Evolutionary conservation across 2,888 invertebrate species (phyloP), one percentile per base, ranked within the genome.

Genomic region (Strigamia maritima): DNA sequence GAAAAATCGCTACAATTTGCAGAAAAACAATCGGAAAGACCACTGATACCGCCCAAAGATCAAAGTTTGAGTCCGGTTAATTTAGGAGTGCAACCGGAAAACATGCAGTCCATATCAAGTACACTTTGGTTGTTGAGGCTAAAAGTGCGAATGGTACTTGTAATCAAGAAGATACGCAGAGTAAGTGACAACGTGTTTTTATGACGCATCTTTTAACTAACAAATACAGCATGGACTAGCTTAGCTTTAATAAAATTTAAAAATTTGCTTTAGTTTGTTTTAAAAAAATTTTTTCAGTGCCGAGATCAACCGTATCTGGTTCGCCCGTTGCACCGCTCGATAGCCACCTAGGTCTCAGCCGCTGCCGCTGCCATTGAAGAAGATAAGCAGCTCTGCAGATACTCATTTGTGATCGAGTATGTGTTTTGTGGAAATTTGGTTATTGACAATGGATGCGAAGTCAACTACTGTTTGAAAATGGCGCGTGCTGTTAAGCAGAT

Each of bases 371-470:
- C 75, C 75, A 28, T 19, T 38, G 31, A 75, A 38, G 12, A 24
- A 14, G 75, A 1, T 24, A 3, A 31, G 75, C 28, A 75, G 38
- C 28, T 75, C 75, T 16, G 75, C 28, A 28, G 75, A 75, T 35
- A 75, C 75, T 35, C 75, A 75, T 75, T 75, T 75, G 75, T 75
- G 75, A 75, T 75, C 10, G 19, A 28, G 75, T 75, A n/a, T n/a
- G n/a, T n/a, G n/a, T n/a, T n/a, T n/a, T n/a, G n/a, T n/a, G n/a
- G n/a, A n/a, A n/a, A n/a, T n/a, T n/a, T n/a, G n/a, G n/a, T n/a
- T n/a, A n/a, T n/a, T n/a, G n/a, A n/a, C n/a, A n/a, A n/a, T n/a
- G n/a, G n/a, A n/a, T n/a, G n/a, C n/a, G n/a, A n/a, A n/a, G n/a
- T n/a, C n/a, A n/a, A n/a, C n/a, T n/a, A n/a, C n/a, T n/a, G n/a